phyloP scores from a whole-genome alignment of 2,888 invertebrate species.

The Leptinotarsa peninsularis region DNA sequence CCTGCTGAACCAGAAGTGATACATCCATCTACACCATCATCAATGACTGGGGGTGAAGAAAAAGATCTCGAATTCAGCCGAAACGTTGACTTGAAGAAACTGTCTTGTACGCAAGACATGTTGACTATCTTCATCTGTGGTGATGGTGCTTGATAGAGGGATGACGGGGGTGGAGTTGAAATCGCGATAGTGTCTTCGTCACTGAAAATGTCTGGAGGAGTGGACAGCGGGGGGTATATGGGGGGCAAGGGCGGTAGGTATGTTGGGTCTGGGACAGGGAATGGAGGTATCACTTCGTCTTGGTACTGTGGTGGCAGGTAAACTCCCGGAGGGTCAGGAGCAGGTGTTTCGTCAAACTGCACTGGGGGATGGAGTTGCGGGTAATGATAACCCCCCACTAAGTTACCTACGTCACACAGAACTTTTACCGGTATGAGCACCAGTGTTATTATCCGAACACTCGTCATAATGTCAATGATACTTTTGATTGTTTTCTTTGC shows the following conservation, averaged over 20 bases:
- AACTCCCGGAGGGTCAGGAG: constrained; percentile 46
- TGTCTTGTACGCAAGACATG: constrained; percentile 61
- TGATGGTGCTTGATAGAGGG: constrained; percentile 47
- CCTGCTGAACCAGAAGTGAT: constrained; percentile 43
- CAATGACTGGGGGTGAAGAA: constrained; percentile 51
- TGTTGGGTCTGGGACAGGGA: constrained; percentile 39
- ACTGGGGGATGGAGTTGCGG: constrained; percentile 55
- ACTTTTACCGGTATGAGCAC: neutral
- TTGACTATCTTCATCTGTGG: constrained; percentile 56
- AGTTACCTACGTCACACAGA: constrained; percentile 30
- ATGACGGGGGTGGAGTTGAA: constrained; percentile 44
- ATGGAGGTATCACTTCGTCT: constrained; percentile 45
- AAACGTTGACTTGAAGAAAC: constrained; percentile 61
- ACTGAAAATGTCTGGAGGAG: constrained; percentile 35
- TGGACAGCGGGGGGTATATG: constrained; percentile 49
- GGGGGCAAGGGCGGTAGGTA: constrained; percentile 55
- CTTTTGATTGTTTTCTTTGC: constrained; percentile 20
- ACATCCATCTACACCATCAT: constrained; percentile 60
- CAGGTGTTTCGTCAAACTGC: constrained; percentile 51
- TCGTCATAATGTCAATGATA: neutral
- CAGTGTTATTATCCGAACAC: constrained; percentile 1
- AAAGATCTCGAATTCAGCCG: constrained; percentile 28
- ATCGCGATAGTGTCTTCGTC: constrained; percentile 53
- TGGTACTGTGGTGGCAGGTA: constrained; percentile 53
- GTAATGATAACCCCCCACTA: constrained; percentile 52